phyloP scores from a whole-genome alignment of 2,888 invertebrate species.

The Tribolium freemani region DNA sequence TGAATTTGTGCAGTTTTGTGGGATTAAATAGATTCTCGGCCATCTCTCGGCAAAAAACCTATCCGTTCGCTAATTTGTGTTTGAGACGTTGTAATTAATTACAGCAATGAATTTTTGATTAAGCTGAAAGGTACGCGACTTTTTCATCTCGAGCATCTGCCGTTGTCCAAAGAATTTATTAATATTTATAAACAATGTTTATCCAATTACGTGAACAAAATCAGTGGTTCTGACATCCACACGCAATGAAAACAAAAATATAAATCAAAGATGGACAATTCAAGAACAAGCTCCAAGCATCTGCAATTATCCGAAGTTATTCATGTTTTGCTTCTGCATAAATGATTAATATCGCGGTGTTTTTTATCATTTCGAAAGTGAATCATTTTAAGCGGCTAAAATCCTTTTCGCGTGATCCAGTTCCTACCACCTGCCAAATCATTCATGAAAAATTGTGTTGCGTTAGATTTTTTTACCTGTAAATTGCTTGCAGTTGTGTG shows the following conservation, averaged over 20 bases:
- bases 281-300: constrained; percentile 3
- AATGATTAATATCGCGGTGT: not conserved
- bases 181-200: constrained; percentile 44
- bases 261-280: not conserved
- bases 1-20: no score
- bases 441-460: constrained; percentile 26
- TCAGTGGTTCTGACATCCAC: constrained; percentile 32
- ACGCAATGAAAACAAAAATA: constrained; percentile 24
- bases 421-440: constrained; percentile 30
- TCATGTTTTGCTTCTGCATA: not conserved
- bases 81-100: not conserved
- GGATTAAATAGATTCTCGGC: no score
- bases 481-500: constrained; percentile 37
- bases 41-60: not conserved
- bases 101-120: not conserved
- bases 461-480: constrained; percentile 33
- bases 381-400: not conserved
- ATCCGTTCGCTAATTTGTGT: not conserved
- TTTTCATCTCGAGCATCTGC: constrained; percentile 1
- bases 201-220: constrained; percentile 45
- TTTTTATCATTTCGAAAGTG: no score
- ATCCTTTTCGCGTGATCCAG: constrained; percentile 31
- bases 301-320: constrained; percentile 10
- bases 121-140: not conserved
- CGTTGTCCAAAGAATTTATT: constrained; percentile 24